These are phyloP conservation scores for Danaus chrysippus DNA, from an alignment of 2,888 invertebrate genomes.

Conservation along the genomic window DNA sequence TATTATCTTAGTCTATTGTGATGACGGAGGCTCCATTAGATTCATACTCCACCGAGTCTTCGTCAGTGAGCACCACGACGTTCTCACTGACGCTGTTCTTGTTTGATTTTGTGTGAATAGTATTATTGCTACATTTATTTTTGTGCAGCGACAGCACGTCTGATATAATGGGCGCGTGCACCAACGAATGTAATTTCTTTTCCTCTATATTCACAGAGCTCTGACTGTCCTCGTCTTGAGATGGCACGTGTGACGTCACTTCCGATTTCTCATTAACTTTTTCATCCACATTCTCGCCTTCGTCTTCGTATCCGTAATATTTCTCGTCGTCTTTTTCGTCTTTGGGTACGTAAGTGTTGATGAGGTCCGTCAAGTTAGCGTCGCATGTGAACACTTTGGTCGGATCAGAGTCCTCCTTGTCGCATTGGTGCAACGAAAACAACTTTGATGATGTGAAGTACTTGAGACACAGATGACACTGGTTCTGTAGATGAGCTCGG, in stretches of 20 bases:
- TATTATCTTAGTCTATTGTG: slow-evolving; percentile 48
- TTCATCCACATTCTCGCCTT: slow-evolving; percentile 47
- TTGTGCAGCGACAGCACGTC: slow-evolving; percentile 65
- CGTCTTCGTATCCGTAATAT: slow-evolving; percentile 61
- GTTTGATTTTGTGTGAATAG: slow-evolving; percentile 3
- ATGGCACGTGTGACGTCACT: slow-evolving; percentile 20
- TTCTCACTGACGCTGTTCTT: slow-evolving; percentile 27
- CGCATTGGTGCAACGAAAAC: slow-evolving; percentile 59
- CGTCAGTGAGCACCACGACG: slow-evolving; percentile 49
- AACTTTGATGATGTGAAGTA: slow-evolving; percentile 64
- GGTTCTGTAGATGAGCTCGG: slow-evolving; percentile 79
- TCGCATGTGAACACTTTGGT: slow-evolving; percentile 63
- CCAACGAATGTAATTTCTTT: slow-evolving; percentile 47
- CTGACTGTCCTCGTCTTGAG: slow-evolving; percentile 42
- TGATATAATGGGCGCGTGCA: slow-evolving; percentile 65
- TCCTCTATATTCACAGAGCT: slow-evolving; percentile 42
- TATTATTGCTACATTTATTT: slow-evolving; percentile 38
- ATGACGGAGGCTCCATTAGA: slow-evolving; percentile 41
- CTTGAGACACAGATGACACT: slow-evolving; percentile 69
- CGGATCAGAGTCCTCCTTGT: slow-evolving; percentile 56
- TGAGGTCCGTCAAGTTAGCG: slow-evolving; percentile 51
- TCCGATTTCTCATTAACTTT: slow-evolving; percentile 30
- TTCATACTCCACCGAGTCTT: slow-evolving; percentile 49
- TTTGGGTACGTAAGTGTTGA: slow-evolving; percentile 60
- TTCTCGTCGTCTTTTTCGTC: slow-evolving; percentile 68